Conservation (phyloP, 2,888 invertebrate genomes). For the Tetheella fluctuosa region DNA sequence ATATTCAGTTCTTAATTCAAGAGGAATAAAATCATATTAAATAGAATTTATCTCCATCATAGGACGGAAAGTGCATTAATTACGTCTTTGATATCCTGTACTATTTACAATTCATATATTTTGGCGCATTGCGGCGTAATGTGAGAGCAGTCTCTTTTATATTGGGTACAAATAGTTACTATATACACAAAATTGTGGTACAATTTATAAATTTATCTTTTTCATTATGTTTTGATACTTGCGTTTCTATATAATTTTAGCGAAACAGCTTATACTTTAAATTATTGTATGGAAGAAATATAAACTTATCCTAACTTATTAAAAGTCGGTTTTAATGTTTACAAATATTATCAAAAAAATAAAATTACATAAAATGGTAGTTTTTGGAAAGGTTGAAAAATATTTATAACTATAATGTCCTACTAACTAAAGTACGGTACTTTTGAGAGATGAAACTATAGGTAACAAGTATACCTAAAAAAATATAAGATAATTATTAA, state of each 20-base stretch:
- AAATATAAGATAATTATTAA: no score
- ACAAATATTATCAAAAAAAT: not conserved
- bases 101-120: not conserved
- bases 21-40: no score
- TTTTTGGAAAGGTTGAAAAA: not conserved
- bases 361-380: not conserved
- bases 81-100: constrained; percentile 18
- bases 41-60: no score
- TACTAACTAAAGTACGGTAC: no score
- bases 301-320: not conserved
- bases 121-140: constrained; percentile 16
- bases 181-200: constrained; percentile 28
- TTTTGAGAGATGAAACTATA: no score
- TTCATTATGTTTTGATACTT: not conserved
- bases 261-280: not conserved
- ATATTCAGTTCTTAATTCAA: no score
- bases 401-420: no score
- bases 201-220: constrained; percentile 29
- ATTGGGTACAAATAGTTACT: not conserved
- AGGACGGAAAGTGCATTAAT: not conserved
- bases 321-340: not conserved
- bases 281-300: constrained; percentile 5
- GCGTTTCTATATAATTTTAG: not conserved
- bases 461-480: no score
- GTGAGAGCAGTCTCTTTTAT: constrained; percentile 23